Conservation (phyloP, 2,113 vertebrate species). For the Datnioides undecimradiatus region DNA sequence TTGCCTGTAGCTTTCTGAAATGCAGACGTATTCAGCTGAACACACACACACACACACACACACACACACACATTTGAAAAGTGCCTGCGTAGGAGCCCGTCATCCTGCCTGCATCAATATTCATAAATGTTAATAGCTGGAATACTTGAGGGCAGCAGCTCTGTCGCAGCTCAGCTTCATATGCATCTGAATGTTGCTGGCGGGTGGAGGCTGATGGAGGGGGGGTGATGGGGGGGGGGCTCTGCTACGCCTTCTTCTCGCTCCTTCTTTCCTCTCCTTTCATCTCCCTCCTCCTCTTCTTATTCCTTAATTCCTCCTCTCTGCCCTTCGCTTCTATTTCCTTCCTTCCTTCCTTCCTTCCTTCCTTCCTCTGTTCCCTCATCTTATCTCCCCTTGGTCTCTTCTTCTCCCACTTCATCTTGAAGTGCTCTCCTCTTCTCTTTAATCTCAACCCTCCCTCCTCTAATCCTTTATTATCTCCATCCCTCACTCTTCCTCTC, state of each 20-base stretch:
- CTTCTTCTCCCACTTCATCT: background rate
- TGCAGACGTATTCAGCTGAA: conserved; percentile 13
- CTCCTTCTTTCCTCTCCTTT: background rate
- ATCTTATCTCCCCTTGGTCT: background rate
- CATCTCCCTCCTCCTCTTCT: background rate
- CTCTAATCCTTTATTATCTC: background rate
- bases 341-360: background rate
- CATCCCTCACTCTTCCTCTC: too few relatives aligned
- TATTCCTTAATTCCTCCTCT: background rate
- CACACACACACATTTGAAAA: conserved; percentile 39
- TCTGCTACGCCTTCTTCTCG: background rate
- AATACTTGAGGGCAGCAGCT: conserved; percentile 68
- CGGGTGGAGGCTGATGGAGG: too few relatives aligned
- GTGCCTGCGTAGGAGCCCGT: conserved; percentile 61
- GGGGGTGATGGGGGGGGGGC: background rate
- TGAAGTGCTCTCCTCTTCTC: background rate
- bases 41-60: conserved; percentile 26
- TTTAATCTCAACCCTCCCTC: background rate
- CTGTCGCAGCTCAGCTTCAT: conserved; percentile 60
- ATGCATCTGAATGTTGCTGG: conserved; percentile 53
- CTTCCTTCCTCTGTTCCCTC: too few relatives aligned
- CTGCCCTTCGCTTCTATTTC: too few relatives aligned
- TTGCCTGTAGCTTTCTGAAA: conserved; percentile 9
- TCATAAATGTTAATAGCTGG: conserved; percentile 77
- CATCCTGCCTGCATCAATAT: conserved; percentile 73